phyloP scores from a whole-genome alignment of 1,140 invertebrate genomes.

The Paraescarpia echinospica region DNA sequence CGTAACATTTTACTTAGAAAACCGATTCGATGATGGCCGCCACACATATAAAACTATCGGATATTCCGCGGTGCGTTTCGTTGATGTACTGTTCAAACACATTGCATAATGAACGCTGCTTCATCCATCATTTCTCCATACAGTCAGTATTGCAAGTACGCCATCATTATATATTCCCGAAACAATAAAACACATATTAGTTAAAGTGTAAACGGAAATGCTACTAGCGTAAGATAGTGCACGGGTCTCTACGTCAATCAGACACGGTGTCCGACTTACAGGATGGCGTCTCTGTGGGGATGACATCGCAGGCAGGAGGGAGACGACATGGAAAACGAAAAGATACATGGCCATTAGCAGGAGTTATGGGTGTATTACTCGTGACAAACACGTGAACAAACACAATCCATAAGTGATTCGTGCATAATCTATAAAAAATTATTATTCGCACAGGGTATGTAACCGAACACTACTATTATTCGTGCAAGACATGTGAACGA shows the following conservation, averaged over 20 bases:
- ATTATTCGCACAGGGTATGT: neutral
- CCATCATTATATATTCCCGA: too few species aligned
- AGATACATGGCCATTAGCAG: neutral
- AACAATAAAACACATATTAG: too few species aligned
- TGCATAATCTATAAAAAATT: neutral
- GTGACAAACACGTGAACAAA: neutral
- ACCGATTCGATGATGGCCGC: too few species aligned
- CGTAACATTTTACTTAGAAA: too few species aligned
- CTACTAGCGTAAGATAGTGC: neutral
- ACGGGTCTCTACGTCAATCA: neutral
- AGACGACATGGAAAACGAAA: neutral
- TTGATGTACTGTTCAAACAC: too few species aligned
- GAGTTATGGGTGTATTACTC: neutral
- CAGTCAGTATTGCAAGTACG: too few species aligned
- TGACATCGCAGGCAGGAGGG: conserved; percentile 1
- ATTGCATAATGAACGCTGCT: too few species aligned
- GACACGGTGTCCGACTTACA: neutral
- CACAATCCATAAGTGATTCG: neutral
- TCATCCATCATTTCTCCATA: too few species aligned
- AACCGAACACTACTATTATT: too few species aligned
- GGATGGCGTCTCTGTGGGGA: conserved; percentile 8
- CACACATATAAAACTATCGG: too few species aligned
- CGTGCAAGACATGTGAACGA: too few species aligned
- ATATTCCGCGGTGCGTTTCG: too few species aligned
- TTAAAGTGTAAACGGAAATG: neutral